These are phyloP conservation scores for Periophthalmodon schlosseri DNA, from an alignment of 2,113 vertebrate genomes.

Conservation along the genomic window DNA sequence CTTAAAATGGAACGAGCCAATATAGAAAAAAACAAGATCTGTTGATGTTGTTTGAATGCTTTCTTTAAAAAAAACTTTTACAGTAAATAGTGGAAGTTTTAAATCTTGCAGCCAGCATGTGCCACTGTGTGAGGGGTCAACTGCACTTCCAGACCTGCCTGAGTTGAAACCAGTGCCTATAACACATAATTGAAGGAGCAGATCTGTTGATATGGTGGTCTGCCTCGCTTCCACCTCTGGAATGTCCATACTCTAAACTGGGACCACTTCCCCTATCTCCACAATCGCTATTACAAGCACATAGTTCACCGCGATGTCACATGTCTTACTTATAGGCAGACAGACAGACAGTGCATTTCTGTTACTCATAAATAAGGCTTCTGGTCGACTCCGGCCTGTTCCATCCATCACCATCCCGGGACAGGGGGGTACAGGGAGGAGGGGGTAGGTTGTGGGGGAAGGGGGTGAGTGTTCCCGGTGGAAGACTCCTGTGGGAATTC, in stretches of 20 bases:
- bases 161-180: not conserved
- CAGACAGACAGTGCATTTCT: slow-evolving; percentile 53
- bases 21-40: not conserved
- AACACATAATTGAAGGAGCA: slow-evolving; percentile 58
- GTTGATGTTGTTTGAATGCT: not conserved
- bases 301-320: slow-evolving; percentile 68
- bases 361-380: slow-evolving; percentile 69
- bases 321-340: slow-evolving; percentile 44
- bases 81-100: slow-evolving; percentile 8
- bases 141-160: slow-evolving; percentile 5
- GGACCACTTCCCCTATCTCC: slow-evolving; percentile 51
- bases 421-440: slow-evolving; percentile 34
- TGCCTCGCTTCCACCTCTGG: slow-evolving; percentile 63
- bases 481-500: slow-evolving; percentile 61
- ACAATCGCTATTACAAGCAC: slow-evolving; percentile 54
- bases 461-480: slow-evolving; percentile 65
- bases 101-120: slow-evolving; percentile 4
- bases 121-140: slow-evolving; percentile 5
- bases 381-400: slow-evolving; percentile 64
- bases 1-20: not conserved
- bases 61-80: not conserved
- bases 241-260: slow-evolving; percentile 62
- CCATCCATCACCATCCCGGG: slow-evolving; percentile 70
- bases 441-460: not conserved
- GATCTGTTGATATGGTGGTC: slow-evolving; percentile 53